phyloP scores from a whole-genome alignment of 2,888 invertebrate species.

The Melangyna quadrimaculata region DNA sequence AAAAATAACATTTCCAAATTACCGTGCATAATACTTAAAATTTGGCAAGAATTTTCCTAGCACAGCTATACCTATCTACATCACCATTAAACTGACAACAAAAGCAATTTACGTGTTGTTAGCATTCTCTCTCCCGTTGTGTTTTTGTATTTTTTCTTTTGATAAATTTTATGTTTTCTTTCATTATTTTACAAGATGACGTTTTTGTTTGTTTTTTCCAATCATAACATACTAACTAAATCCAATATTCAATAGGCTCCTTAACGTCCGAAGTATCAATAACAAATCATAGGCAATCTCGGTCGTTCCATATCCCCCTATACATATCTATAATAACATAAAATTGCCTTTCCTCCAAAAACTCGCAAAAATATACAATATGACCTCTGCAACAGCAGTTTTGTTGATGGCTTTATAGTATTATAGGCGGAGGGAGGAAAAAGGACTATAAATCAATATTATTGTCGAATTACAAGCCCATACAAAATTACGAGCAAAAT shows the following conservation, averaged over 20 bases:
- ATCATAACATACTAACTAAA: constrained; percentile 40
- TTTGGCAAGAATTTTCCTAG: too few relatives aligned
- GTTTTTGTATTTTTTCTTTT: neutral
- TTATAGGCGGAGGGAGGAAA: neutral
- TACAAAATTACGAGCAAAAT: constrained; percentile 40
- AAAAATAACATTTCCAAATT: neutral
- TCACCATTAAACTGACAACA: neutral
- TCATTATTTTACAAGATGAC: constrained; percentile 40
- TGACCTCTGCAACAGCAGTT: constrained; percentile 60
- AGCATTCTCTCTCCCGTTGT: neutral
- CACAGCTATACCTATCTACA: too few relatives aligned
- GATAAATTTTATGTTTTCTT: constrained; percentile 35
- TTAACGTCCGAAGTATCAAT: constrained; percentile 54
- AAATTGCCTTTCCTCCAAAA: neutral
- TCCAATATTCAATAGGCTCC: constrained; percentile 49
- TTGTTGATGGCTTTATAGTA: constrained; percentile 58
- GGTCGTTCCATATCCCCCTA: neutral
- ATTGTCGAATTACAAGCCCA: constrained; percentile 67
- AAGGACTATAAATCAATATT: constrained; percentile 60
- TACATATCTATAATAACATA: neutral
- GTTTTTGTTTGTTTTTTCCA: constrained; percentile 53
- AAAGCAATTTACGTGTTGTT: constrained; percentile 2
- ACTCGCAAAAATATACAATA: neutral
- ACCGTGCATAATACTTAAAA: neutral
- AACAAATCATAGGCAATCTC: constrained; percentile 42